Percentiles rank a stretch among this genome's conserved stretches.
These are phyloP conservation scores for Urocolius indicus DNA, from an alignment of 2,113 vertebrate genomes.

Conservation along the genomic window DNA sequence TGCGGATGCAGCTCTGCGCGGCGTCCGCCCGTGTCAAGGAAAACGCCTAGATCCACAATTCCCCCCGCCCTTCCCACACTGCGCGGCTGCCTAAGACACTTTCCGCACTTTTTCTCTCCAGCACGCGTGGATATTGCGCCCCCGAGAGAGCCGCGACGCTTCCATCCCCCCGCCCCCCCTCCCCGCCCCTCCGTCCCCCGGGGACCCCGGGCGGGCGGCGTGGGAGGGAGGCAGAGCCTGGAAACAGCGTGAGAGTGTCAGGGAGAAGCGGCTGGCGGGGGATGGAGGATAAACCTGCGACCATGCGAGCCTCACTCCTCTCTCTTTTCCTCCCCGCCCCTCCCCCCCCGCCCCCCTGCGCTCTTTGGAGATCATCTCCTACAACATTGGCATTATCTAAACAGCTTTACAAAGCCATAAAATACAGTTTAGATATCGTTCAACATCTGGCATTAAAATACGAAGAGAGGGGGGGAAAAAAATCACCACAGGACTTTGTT, in stretches of 20 bases:
- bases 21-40: background rate
- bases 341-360: conserved; percentile 1
- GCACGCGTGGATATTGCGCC: background rate
- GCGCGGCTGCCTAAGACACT: background rate
- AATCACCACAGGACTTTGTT: conserved; percentile 67
- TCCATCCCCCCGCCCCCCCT: background rate
- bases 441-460: conserved; percentile 75
- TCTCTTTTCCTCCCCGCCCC: background rate
- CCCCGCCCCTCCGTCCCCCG: background rate
- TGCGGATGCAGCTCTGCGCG: background rate
- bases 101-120: conserved; percentile 21
- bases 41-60: background rate
- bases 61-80: background rate
- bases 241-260: background rate
- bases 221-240: background rate
- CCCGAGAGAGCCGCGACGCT: background rate
- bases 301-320: background rate
- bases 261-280: background rate
- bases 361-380: conserved; percentile 23
- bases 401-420: conserved; percentile 49
- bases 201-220: background rate
- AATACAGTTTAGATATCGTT: conserved; percentile 49
- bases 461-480: background rate
- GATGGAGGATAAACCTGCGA: background rate
- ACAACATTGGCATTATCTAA: conserved; percentile 26